Evolutionary conservation across 2,888 invertebrate genomes (phyloP).

Genomic region (Eustalomyia histrio): DNA sequence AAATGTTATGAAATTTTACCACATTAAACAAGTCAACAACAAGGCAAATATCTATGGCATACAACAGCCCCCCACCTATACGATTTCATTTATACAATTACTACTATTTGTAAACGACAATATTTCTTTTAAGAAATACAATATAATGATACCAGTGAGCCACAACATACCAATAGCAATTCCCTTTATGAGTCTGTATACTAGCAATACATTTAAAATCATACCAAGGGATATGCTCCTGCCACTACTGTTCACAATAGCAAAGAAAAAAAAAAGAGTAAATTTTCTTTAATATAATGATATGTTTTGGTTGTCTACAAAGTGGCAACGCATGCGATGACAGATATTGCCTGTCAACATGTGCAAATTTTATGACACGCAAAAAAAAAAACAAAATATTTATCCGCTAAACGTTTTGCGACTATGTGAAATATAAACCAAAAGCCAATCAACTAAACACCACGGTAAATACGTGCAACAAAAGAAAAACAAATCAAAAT

Average conservation of each 20-base stretch:
- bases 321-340: conserved; percentile 68
- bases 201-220: conserved; percentile 20
- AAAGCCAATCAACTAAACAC: conserved; percentile 76
- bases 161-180: conserved; percentile 71
- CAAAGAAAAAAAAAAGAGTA: conserved; percentile 16
- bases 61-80: conserved; percentile 7
- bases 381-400: conserved; percentile 60
- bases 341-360: conserved; percentile 68
- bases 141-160: conserved; percentile 74
- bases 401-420: conserved; percentile 53
- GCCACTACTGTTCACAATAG: background rate
- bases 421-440: conserved; percentile 47
- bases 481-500: conserved; percentile 64
- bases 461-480: conserved; percentile 56
- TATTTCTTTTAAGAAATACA: background rate
- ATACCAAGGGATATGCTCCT: background rate
- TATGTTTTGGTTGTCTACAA: conserved; percentile 52
- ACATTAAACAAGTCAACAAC: conserved; percentile 66
- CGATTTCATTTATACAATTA: background rate
- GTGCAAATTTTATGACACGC: conserved; percentile 76
- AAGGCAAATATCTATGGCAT: conserved; percentile 21
- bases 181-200: conserved; percentile 73
- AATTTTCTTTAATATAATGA: conserved; percentile 52
- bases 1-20: conserved; percentile 38
- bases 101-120: background rate